phyloP scores from a whole-genome alignment of 1,140 invertebrate genomes.

The Pseudobourletiella spinata region DNA sequence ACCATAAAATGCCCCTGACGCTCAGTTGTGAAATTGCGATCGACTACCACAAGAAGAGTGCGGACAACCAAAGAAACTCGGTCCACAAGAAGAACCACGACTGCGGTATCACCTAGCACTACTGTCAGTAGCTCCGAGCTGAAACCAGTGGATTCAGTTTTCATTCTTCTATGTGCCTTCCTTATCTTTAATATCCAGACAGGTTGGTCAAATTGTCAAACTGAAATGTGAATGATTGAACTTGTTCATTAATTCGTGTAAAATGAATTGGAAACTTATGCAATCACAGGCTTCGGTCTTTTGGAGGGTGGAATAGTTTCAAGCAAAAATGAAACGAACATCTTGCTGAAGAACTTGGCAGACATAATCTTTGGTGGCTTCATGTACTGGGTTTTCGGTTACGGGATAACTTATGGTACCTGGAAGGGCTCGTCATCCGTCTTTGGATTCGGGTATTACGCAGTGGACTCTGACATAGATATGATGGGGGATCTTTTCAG shows the following conservation, averaged over 20 bases:
- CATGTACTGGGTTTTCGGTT: conserved; percentile 61
- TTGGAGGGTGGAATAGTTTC: conserved; percentile 85
- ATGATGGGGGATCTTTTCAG: conserved; percentile 53
- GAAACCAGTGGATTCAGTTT: not conserved
- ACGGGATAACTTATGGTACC: conserved; percentile 26
- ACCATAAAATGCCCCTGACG: no score
- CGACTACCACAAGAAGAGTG: no score
- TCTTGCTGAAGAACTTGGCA: conserved; percentile 94
- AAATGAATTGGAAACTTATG: no score
- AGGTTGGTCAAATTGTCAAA: conserved; percentile 2
- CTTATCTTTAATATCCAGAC: conserved; percentile 33
- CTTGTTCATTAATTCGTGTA: no score
- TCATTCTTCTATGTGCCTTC: conserved; percentile 20
- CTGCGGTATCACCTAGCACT: not conserved
- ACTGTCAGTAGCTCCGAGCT: not conserved
- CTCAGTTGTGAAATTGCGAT: no score
- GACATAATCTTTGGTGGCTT: conserved; percentile 85
- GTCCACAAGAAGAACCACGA: not conserved
- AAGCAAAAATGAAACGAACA: conserved; percentile 88
- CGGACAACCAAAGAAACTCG: no score
- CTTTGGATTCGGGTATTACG: conserved; percentile 30
- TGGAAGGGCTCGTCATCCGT: conserved; percentile 35
- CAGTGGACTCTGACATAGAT: conserved; percentile 20
- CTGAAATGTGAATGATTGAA: no score
- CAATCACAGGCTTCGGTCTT: conserved; percentile 71